Percentiles rank a stretch among this genome's conserved stretches.
phyloP scores from a whole-genome alignment of 2,888 invertebrate species.

The Parascotia fuliginaria region DNA sequence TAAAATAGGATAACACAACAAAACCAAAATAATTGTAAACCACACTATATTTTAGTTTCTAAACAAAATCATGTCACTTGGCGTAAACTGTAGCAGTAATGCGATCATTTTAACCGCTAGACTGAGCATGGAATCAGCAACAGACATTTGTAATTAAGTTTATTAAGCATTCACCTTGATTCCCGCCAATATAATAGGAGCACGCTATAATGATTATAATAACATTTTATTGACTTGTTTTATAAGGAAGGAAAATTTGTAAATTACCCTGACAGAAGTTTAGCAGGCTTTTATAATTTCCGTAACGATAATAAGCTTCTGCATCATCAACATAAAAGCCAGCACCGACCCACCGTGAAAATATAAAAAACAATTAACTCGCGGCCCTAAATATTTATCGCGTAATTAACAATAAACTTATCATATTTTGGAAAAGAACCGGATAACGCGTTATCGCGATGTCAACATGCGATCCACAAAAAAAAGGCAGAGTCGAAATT shows the following conservation, averaged over 20 bases:
- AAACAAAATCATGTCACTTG: too few relatives aligned
- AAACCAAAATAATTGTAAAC: too few relatives aligned
- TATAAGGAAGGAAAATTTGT: background rate
- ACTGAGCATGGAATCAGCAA: too few relatives aligned
- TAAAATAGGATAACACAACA: too few relatives aligned
- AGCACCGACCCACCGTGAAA: background rate
- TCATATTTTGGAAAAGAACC: constrained; percentile 22
- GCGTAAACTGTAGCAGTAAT: too few relatives aligned
- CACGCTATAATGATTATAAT: too few relatives aligned
- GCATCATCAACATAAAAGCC: background rate
- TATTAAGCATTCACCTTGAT: too few relatives aligned
- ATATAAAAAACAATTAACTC: constrained; percentile 12
- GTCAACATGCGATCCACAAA: constrained; percentile 39
- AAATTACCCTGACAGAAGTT: background rate
- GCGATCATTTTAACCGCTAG: too few relatives aligned
- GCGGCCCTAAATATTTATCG: constrained; percentile 32
- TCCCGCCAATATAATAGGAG: too few relatives aligned
- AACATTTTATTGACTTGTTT: too few relatives aligned
- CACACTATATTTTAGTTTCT: too few relatives aligned
- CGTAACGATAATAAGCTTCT: background rate
- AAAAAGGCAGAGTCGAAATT: constrained; percentile 43
- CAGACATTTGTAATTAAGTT: too few relatives aligned
- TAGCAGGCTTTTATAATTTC: background rate
- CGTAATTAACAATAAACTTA: constrained; percentile 34
- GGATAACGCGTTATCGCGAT: constrained; percentile 36